Conservation (phyloP, 37 sponge, comb jelly and placozoan genomes). For the Cladorhizidae sp. region DNA sequence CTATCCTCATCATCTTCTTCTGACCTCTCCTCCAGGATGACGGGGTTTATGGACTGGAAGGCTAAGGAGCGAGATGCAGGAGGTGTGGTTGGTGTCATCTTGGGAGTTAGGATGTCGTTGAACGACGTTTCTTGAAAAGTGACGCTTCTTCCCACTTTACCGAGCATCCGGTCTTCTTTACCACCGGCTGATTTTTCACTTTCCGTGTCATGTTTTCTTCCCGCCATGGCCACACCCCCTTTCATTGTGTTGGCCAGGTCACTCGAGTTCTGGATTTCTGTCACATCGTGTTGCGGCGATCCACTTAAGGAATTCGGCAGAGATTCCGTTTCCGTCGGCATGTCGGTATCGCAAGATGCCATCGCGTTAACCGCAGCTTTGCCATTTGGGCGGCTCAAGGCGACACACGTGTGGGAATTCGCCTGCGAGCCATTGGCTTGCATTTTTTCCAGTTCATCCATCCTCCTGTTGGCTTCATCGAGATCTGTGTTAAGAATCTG, state of each 20-base stretch:
- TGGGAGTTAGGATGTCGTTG: background rate
- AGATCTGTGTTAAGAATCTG: background rate
- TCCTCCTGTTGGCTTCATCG: slow-evolving; percentile 30
- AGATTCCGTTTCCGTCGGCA: background rate
- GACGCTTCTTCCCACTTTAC: background rate
- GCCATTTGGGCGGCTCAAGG: slow-evolving; percentile 1
- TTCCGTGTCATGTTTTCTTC: background rate
- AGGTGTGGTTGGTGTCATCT: background rate
- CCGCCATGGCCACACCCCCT: background rate
- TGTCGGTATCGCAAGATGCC: background rate
- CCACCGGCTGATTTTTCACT: background rate
- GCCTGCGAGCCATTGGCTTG: background rate
- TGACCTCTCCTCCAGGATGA: no score
- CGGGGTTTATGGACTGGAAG: no score
- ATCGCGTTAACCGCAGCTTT: background rate
- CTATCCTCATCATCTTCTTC: no score
- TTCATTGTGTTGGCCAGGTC: background rate
- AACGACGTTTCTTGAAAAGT: background rate
- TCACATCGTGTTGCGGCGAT: no score
- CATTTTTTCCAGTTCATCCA: slow-evolving; percentile 17
- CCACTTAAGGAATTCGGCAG: no score
- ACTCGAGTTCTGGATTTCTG: no score
- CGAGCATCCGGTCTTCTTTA: background rate
- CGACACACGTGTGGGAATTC: background rate
- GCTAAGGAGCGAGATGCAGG: no score